Evolutionary conservation across 2,113 vertebrate species (phyloP).

Genomic region (Ahaetulla prasina): DNA sequence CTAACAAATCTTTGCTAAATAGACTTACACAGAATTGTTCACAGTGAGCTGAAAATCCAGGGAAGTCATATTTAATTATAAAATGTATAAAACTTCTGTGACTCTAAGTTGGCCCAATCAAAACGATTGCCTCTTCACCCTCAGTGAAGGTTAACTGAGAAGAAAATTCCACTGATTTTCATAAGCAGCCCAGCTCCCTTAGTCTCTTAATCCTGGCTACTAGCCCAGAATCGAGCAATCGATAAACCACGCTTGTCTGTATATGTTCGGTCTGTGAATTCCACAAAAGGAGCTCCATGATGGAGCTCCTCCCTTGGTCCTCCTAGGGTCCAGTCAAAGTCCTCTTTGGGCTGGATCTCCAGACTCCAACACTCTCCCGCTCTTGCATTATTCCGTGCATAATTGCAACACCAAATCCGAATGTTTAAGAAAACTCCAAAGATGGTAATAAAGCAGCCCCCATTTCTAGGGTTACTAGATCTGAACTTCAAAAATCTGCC

Average conservation of each 20-base stretch:
- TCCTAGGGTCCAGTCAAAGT: background rate
- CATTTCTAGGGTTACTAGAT: background rate
- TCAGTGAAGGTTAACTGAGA: background rate
- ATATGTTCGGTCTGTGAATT: background rate
- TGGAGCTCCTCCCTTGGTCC: background rate
- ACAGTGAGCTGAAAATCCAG: no score
- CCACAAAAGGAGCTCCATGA: background rate
- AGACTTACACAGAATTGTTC: background rate
- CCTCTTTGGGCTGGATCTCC: background rate
- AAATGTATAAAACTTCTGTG: background rate
- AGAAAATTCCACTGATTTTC: background rate
- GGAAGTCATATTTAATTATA: background rate
- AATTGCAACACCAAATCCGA: background rate
- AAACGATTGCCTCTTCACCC: background rate
- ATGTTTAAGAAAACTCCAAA: background rate
- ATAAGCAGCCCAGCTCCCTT: background rate
- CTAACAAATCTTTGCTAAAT: background rate
- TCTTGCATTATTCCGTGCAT: background rate
- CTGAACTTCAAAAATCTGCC: no score
- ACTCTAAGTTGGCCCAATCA: background rate
- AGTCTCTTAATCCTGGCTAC: background rate
- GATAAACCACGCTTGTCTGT: background rate
- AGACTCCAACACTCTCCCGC: background rate
- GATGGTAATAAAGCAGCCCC: background rate
- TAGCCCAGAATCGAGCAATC: background rate